These are phyloP conservation scores for Parambassis ranga DNA, from an alignment of 2,797 vertebrate species.

Conservation along the genomic window DNA sequence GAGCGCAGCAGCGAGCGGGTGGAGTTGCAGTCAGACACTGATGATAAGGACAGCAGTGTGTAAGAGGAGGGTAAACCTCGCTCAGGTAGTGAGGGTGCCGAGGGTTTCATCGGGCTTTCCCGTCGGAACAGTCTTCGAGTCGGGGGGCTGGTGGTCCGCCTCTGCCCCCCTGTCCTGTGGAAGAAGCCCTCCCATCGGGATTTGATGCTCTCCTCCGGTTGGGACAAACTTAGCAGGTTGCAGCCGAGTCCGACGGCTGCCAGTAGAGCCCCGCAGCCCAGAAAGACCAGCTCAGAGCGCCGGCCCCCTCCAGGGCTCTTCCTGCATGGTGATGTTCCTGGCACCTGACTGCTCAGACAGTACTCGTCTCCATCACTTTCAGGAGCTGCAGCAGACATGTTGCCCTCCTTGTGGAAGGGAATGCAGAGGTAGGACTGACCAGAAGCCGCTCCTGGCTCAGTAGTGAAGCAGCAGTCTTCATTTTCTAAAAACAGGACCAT, in stretches of 20 bases:
- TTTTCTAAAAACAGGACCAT: conserved; percentile 81
- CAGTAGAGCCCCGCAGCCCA: conserved; percentile 91
- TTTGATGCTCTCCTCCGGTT: conserved; percentile 86
- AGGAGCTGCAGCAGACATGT: conserved; percentile 21
- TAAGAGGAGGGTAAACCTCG: conserved; percentile 78
- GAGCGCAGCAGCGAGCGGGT: conserved; percentile 91
- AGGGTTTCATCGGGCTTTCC: conserved; percentile 77
- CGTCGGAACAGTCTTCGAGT: conserved; percentile 91
- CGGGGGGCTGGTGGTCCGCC: conserved; percentile 87
- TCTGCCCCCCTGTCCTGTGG: conserved; percentile 85
- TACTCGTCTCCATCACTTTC: conserved; percentile 82
- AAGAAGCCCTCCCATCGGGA: conserved; percentile 91
- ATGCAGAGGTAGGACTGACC: conserved; percentile 95
- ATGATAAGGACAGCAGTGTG: conserved; percentile 91
- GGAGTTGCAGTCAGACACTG: conserved; percentile 95
- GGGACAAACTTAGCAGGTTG: conserved; percentile 83
- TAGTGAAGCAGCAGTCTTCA: conserved; percentile 86
- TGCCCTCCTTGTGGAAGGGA: conserved; percentile 89
- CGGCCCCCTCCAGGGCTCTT: conserved; percentile 84
- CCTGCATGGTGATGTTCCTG: conserved; percentile 87
- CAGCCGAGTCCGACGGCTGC: conserved; percentile 91
- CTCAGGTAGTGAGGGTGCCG: conserved; percentile 65
- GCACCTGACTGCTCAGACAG: conserved; percentile 80
- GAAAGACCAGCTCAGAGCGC: conserved; percentile 88
- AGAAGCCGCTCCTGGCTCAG: conserved; percentile 79